Base-by-base conservation (phyloP, 2,888 invertebrate genomes). In the Thymelicus acteon region DNA sequence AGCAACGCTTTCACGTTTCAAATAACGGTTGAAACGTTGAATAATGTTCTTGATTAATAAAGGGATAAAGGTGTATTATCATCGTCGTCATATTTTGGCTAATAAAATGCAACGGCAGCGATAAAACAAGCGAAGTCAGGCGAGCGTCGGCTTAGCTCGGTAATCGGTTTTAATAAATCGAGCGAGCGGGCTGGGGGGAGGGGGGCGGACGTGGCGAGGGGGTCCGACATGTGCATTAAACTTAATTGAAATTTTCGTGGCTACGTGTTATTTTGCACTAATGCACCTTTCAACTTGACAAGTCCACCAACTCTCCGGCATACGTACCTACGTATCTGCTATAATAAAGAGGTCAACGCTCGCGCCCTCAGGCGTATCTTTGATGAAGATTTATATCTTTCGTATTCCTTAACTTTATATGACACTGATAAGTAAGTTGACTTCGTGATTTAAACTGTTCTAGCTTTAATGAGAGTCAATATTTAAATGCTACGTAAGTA, bases 171-270 rank as follows among this genome's bases (percentile, higher is more conserved):
- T 85, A 87, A 86, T 88, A 87, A 87, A 90, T 90, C 85, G 86
- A 79, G 80, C 72, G 78, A 75, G 76, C 76, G 73, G 67, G 75
- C 71, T 65, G 70, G 72, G 58, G 68, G 75, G 76, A 71, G 72
- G 67, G 73, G 76, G 72, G 72, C 71, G 69, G 75, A 73, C 66
- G 71, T 70, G 75, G 75, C 72, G 73, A 68, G 72, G 74, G 75
- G 75, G 76, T 72, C 80, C 79, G 84, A 86, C 87, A 88, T 87
- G 85, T 90, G 89, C 89, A 90, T 89, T 89, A 85, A 89, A 85
- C 72, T 88, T 90, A 88, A 92, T 91, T 91, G 91, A 91, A 90
- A 90, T 89, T 91, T 91, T 90, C 83, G 89, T 86, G 86, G 86
- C 81, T 87, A 90, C 85, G 79, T 87, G 83, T 90, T 89, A 89